Evolutionary conservation across 2,888 invertebrate genomes (phyloP).

Genomic region (Drosophila lutescens): DNA sequence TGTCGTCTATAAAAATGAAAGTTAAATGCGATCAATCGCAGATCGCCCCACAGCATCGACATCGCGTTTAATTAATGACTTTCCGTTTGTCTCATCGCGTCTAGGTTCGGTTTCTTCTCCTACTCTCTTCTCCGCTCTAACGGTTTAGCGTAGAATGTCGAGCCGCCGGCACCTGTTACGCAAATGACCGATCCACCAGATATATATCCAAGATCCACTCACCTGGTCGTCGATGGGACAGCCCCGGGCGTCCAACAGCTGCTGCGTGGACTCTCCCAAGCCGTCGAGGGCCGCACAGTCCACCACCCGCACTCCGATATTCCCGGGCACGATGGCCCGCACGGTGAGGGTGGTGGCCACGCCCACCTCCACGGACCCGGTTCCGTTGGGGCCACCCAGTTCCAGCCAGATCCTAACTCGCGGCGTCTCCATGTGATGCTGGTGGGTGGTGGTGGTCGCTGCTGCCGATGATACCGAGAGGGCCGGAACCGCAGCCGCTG

Average conservation of each 20-base stretch:
- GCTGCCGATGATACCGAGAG: neutral
- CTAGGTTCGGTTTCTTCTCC: slow-evolving; percentile 10
- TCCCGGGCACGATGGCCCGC: slow-evolving; percentile 86
- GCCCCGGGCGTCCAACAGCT: slow-evolving; percentile 89
- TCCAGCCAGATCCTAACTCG: slow-evolving; percentile 90
- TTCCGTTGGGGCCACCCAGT: slow-evolving; percentile 86
- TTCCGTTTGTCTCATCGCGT: slow-evolving; percentile 35
- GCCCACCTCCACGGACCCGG: slow-evolving; percentile 88
- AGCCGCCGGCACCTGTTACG: slow-evolving; percentile 46
- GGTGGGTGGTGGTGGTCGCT: neutral
- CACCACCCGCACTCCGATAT: slow-evolving; percentile 89
- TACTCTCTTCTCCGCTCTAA: slow-evolving; percentile 13
- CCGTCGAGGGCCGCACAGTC: slow-evolving; percentile 93
- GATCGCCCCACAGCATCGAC: slow-evolving; percentile 37
- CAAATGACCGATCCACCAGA: slow-evolving; percentile 30
- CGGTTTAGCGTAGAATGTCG: slow-evolving; percentile 26
- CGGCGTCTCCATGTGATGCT: slow-evolving; percentile 80
- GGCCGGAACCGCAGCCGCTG: slow-evolving; percentile 38
- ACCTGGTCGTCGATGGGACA: slow-evolving; percentile 89
- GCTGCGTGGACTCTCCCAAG: slow-evolving; percentile 90
- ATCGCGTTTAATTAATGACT: slow-evolving; percentile 39
- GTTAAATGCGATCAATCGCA: slow-evolving; percentile 43
- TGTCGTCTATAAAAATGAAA: slow-evolving; percentile 45
- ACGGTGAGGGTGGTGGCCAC: slow-evolving; percentile 88
- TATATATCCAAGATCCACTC: slow-evolving; percentile 39